Base-by-base conservation (phyloP, 2,888 invertebrate genomes). In the Chorisops tibialis region DNA sequence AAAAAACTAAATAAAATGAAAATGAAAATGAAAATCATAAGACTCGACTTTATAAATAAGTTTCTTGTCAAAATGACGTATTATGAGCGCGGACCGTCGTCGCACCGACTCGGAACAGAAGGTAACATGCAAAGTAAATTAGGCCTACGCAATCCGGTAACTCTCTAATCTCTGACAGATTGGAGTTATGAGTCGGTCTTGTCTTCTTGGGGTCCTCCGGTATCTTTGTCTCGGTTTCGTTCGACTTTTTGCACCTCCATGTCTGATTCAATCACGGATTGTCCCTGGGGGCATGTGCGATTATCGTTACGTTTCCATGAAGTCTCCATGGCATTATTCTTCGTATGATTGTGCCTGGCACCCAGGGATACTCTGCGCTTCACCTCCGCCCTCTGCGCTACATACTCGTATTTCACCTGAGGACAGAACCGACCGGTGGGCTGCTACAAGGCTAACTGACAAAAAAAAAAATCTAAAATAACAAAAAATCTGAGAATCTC, bases 11-110 rank as follows among this genome's bases (percentile, higher is more conserved):
- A n/a, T n/a, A n/a, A n/a, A n/a, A n/a, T n/a, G n/a, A n/a, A n/a
- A n/a, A n/a, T n/a, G n/a, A n/a, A n/a, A n/a, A n/a, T n/a, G n/a
- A n/a, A n/a, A n/a, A n/a, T n/a, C n/a, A n/a, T n/a, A n/a, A n/a
- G n/a, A n/a, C n/a, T n/a, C n/a, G n/a, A n/a, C n/a, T n/a, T n/a
- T n/a, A n/a, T n/a, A n/a, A n/a, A n/a, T n/a, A n/a, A n/a, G 18
- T 39, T 24, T 45, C 56, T 56, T 56, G 56, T 56, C 56, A 56
- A 39, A 38, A 56, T 56, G 56, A 56, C 43, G 43, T 45, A 56
- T 45, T 56, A 21, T 45, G 9, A 30, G 30, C 18, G 16, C 54
- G 41, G 21, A n/a, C 14, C 30, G 35, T 21, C 30, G 16, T 30
- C 30, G 12, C 49, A 49, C 18, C 21, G 47, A 19, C 6, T n/a